Conservation (phyloP, 2,888 invertebrate genomes). For the Andrena minutula region DNA sequence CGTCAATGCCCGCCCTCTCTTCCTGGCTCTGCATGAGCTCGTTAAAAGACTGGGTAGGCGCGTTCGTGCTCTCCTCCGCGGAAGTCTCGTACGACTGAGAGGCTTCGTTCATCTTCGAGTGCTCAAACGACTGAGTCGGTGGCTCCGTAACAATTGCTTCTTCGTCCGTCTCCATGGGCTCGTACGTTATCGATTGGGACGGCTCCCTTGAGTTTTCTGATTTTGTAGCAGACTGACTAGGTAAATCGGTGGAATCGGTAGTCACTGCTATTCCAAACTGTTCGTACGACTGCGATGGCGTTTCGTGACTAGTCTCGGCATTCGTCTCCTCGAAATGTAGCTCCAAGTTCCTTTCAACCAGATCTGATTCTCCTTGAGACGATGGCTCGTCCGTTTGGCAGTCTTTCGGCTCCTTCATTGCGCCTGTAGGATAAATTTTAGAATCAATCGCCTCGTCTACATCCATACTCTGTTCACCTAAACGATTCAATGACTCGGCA, state of each 20-base stretch:
- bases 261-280: constrained; percentile 73
- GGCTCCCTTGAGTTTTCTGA: constrained; percentile 79
- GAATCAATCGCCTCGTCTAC: constrained; percentile 67
- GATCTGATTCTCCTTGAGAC: constrained; percentile 70
- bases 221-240: constrained; percentile 81
- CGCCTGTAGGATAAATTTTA: constrained; percentile 54
- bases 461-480: constrained; percentile 65
- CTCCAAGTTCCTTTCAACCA: constrained; percentile 60
- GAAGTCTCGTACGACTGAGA: constrained; percentile 77
- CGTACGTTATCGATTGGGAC: constrained; percentile 77
- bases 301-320: constrained; percentile 77
- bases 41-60: constrained; percentile 81
- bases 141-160: constrained; percentile 72
- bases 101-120: constrained; percentile 76
- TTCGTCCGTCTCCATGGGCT: constrained; percentile 78
- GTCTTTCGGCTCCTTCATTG: constrained; percentile 50
- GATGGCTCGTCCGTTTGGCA: constrained; percentile 68
- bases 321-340: constrained; percentile 68
- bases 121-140: constrained; percentile 80
- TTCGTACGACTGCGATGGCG: constrained; percentile 81
- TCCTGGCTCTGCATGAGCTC: constrained; percentile 78
- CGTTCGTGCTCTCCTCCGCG: constrained; percentile 73
- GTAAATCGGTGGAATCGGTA: constrained; percentile 76
- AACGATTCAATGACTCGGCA: constrained; percentile 48
- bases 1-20: constrained; percentile 66